Conservation (phyloP, 2,113 vertebrate species). For the Neodon shergylaensis region DNA sequence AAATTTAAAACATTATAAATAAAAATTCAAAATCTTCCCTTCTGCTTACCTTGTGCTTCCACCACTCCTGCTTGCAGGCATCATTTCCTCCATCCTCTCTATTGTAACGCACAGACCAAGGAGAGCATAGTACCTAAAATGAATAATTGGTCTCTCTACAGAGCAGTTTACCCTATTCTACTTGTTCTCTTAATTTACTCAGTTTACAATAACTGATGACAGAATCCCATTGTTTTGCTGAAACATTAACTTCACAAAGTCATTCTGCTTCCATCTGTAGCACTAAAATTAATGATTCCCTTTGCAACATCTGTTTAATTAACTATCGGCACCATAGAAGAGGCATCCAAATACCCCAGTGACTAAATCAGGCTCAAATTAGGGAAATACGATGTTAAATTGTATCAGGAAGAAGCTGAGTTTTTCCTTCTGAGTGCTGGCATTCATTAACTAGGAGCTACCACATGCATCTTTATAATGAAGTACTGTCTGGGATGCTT, state of each 20-base stretch:
- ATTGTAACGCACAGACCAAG: slow-evolving; percentile 65
- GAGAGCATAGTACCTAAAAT: slow-evolving; percentile 77
- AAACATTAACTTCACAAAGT: slow-evolving; percentile 92
- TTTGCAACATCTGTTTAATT: slow-evolving; percentile 92
- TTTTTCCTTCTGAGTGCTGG: slow-evolving; percentile 86
- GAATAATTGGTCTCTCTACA: slow-evolving; percentile 83
- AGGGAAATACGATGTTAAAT: slow-evolving; percentile 89
- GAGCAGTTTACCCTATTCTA: slow-evolving; percentile 81
- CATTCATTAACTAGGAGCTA: slow-evolving; percentile 86
- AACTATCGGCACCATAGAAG: slow-evolving; percentile 90
- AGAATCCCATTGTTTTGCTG: slow-evolving; percentile 91
- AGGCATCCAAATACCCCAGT: slow-evolving; percentile 88
- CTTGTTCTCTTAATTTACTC: slow-evolving; percentile 90
- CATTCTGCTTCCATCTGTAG: slow-evolving; percentile 90
- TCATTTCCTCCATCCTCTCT: neutral
- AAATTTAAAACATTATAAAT: neutral
- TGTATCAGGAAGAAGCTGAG: slow-evolving; percentile 87
- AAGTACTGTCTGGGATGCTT: slow-evolving; percentile 82
- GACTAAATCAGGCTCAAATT: slow-evolving; percentile 92
- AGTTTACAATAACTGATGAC: slow-evolving; percentile 90
- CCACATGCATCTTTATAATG: slow-evolving; percentile 86
- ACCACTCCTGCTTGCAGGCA: neutral
- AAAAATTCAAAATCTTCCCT: neutral
- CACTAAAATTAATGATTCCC: slow-evolving; percentile 92
- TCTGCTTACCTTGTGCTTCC: neutral